These are phyloP conservation scores for Uloborus plumipes DNA, from an alignment of 2,888 invertebrate species.

Conservation along the genomic window DNA sequence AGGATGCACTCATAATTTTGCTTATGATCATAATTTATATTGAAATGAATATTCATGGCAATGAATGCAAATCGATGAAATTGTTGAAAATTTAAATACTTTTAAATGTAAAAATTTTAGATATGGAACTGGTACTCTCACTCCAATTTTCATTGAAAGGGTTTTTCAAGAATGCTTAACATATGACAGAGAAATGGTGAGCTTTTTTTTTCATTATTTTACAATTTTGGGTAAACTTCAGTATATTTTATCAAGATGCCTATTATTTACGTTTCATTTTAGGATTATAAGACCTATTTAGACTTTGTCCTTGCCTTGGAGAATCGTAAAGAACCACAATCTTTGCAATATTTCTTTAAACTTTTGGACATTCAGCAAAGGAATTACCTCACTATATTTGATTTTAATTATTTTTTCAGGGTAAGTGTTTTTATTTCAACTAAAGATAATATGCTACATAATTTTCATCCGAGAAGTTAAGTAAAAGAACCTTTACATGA, in stretches of 20 bases:
- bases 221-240: neutral
- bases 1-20: neutral
- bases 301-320: slow-evolving; percentile 94
- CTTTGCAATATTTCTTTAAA: slow-evolving; percentile 90
- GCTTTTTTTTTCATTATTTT: slow-evolving; percentile 66
- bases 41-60: no score
- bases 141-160: slow-evolving; percentile 89
- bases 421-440: slow-evolving; percentile 71
- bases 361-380: slow-evolving; percentile 90
- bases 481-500: no score
- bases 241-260: neutral
- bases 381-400: slow-evolving; percentile 90
- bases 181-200: slow-evolving; percentile 76
- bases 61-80: no score
- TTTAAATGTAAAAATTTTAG: slow-evolving; percentile 71
- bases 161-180: slow-evolving; percentile 96
- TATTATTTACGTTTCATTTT: slow-evolving; percentile 12
- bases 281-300: slow-evolving; percentile 95
- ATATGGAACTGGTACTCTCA: slow-evolving; percentile 91
- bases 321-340: slow-evolving; percentile 90
- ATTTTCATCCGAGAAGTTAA: no score
- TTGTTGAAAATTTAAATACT: neutral
- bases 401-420: slow-evolving; percentile 92
- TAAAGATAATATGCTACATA: neutral
- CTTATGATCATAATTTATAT: no score